Base-by-base conservation (phyloP, 1,140 invertebrate species). In the Bombyx mandarina region DNA sequence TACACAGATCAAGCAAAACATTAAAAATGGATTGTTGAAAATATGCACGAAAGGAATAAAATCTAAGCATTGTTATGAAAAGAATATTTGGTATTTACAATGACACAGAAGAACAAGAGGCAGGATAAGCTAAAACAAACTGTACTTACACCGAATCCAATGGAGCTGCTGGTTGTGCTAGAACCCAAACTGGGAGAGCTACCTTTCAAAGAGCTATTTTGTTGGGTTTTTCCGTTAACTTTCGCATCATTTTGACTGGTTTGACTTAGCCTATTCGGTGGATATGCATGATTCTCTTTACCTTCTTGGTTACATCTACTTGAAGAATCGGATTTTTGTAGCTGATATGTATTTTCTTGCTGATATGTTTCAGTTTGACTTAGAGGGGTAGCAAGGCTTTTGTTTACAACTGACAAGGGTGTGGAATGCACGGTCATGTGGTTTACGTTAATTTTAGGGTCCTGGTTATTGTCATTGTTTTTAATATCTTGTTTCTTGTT, bases 401-500 rank as follows among this genome's bases (percentile, higher is more conserved):
- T 93, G 69, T 91, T 93, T n/a, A 91, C 89, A 26, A 90, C 88
- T 50, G 89, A 91, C 26, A 93, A 68, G 5, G 92, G 91, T 45
- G 91, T 92, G 66, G 92, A 93, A 78, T 92, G 91, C 45, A 92
- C 92, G 3, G 91, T 92, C 85, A 92, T 90, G 77, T 79, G 86
- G 66, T 88, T 89, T 49, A 87, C 69, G 64, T 86, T 82, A 55
- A 73, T 77, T 55, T 78, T 85, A 54, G 63, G 46, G 51, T 82
- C 69, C 69, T 78, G 77, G 58, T 55, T 80, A 65, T 84, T 79
- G 58, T 55, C 79, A 65, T 84, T 79, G 48, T 58, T 73, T 50
- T 47, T 80, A 18, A 81, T 60, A 64, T 88, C 83, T 6, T 76
- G 65, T 71, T 88, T 88, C 57, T 81, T 84, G 43, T 75, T 82